Base-by-base conservation (phyloP, 2,113 vertebrate species). In the Corythoichthys intestinalis region DNA sequence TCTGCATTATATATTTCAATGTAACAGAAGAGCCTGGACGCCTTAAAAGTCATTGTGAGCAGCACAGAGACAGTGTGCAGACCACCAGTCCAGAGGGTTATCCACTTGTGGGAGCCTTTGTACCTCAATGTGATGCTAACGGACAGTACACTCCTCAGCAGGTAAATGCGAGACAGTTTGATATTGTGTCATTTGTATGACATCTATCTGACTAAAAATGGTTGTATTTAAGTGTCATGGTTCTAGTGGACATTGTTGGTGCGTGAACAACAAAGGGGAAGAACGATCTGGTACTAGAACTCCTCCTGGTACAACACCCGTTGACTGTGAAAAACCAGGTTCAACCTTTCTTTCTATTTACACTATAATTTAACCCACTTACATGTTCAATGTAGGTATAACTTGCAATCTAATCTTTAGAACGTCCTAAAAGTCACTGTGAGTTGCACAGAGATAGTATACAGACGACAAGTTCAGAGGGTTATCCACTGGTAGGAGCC, bases 221-320 rank as follows among this genome's bases (percentile, higher is more conserved):
- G 10, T 64, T 64, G 41, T 17, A 17, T 65, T 38, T 50, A 4
- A 94, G 84, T 94, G 93, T 72, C 92, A 93, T 0, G 1, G 87
- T 34, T 85, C 87, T 74, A 90, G 86, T 0, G 93, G 93, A 64
- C 64, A 93, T 74, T 94, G 93, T 80, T 94, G 93, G 93, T 94
- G 93, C 0, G 93, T 95, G 78, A 87, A 92, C 0, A 54, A 12
- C 0, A 54, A 78, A 0, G 93, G 94, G 13, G 87, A 86, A 41
- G 93, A 94, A 81, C 84, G 92, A 11, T 74, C 86, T 0, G 93
- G 93, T 5, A 94, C 92, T 0, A 82, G 86, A 37, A 92, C 85
- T 0, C 76, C 78, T 0, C 91, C 93, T 0, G 91, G 93, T 59
- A 74, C 78, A 12, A 67, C 82, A 0, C 81, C 70, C 0, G 86